Evolutionary conservation across 2,888 invertebrate species (phyloP), one percentile per base, ranked within the genome.

Genomic region (Arrhopalites spinosus): DNA sequence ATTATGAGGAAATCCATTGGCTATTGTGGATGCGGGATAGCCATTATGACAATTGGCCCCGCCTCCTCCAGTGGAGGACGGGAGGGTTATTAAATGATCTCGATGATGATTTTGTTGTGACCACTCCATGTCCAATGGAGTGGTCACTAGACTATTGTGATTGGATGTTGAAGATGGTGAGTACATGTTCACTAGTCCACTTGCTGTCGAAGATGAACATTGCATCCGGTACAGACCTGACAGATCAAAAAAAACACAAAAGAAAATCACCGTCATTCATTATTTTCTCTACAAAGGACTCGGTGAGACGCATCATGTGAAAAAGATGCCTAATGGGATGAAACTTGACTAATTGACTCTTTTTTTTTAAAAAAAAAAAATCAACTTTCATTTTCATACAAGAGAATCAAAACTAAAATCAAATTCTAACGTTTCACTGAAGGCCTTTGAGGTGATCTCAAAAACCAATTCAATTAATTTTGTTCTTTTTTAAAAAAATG

Each of bases 181-280:
- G 78, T 85, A 85, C 83, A 85, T 84, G 78, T 84, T 85, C 36
- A 84, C 84, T 59, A 85, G 84, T 3, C 84, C 85, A 72, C 84
- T 84, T n/a, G 82, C 83, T 17, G 85, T 84, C 25, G 85, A 85
- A 2, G 84, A 82, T 53, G 84, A 84, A 20, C 77, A 77, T 74
- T 84, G 85, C 79, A 85, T 82, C 36, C 83, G 83, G 78, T 85
- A 85, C 43, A 85, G 77, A 68, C 84, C 85, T 84, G 78, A 23
- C 7, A 17, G 17, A 23, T 15, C 11, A 27, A 13, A 59, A n/a
- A 45, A 45, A 15, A 45, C 11, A 59, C 20, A 23, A n/a, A 56
- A 59, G 25, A 27, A 25, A 25, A 50, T 50, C 8, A 25, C 5
- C 23, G 3, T 27, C 20, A n/a, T 53, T 50, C 8, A 50, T 50